These are phyloP conservation scores for Xylocopa sonorina DNA, from an alignment of 1,140 invertebrate species.

Conservation along the genomic window DNA sequence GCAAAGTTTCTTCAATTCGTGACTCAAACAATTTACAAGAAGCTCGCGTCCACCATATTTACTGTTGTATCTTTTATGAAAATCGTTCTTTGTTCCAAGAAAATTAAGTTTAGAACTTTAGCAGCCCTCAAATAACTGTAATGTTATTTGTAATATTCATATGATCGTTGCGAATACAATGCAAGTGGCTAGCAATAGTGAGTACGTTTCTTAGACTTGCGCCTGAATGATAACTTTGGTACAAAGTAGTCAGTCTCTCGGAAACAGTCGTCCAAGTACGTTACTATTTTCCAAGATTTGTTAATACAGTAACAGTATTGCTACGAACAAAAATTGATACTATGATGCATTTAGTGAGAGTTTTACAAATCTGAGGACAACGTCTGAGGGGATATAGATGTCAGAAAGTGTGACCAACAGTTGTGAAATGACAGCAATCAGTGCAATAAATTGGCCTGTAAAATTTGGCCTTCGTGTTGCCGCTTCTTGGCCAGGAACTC, in stretches of 20 bases:
- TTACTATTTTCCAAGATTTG: not conserved
- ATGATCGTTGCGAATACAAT: not conserved
- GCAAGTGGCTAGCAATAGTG: not conserved
- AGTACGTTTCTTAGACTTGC: too few species aligned
- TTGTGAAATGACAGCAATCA: not conserved
- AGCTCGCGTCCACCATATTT: slow-evolving; percentile 11
- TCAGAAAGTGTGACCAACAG: too few species aligned
- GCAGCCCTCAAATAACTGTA: not conserved
- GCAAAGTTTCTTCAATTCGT: not conserved
- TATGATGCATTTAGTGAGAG: not conserved
- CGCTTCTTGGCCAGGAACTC: slow-evolving; percentile 38
- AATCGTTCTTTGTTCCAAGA: not conserved
- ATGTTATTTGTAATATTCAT: slow-evolving; percentile 26
- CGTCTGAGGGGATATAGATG: too few species aligned
- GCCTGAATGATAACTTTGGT: not conserved
- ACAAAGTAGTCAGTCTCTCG: not conserved
- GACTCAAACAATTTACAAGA: not conserved
- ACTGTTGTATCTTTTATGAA: slow-evolving; percentile 28
- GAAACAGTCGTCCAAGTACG: not conserved
- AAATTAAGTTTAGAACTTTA: not conserved
- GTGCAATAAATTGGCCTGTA: slow-evolving; percentile 18
- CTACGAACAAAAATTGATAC: too few species aligned
- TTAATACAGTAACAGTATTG: too few species aligned
- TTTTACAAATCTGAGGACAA: not conserved
- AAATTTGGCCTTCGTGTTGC: slow-evolving; percentile 43